These are phyloP conservation scores for Exephanes ischioxanthus DNA, from an alignment of 2,888 invertebrate genomes.

Conservation along the genomic window DNA sequence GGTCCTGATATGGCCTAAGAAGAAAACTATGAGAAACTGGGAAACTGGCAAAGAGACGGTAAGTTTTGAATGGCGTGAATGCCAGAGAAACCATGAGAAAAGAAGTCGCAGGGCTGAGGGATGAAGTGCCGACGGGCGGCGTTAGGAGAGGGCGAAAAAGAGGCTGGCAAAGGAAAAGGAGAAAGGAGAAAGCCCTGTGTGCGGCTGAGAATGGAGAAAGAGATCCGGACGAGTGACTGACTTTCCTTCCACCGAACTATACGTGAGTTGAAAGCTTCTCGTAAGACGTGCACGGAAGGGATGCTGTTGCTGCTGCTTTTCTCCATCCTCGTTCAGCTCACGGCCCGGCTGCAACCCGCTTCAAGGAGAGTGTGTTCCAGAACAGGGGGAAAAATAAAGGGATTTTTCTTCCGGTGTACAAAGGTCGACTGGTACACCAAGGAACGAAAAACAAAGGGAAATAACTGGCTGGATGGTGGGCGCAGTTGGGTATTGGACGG, in stretches of 20 bases:
- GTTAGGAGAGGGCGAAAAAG: conserved; percentile 34
- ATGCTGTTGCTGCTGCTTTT: conserved; percentile 38
- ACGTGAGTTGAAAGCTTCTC: conserved; percentile 65
- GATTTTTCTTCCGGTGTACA: conserved; percentile 32
- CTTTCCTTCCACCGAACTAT: conserved; percentile 60
- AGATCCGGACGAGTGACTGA: conserved; percentile 52
- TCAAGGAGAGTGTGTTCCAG: conserved; percentile 46
- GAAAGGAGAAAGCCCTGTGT: conserved; percentile 62
- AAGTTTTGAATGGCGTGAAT: not conserved
- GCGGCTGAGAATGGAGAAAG: conserved; percentile 56
- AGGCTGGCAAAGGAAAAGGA: conserved; percentile 71
- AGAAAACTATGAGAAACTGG: not conserved
- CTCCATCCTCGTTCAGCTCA: conserved; percentile 1
- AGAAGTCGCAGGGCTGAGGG: conserved; percentile 10
- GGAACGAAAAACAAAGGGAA: conserved; percentile 23
- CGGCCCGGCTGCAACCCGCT: conserved; percentile 36
- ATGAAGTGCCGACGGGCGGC: conserved; percentile 46
- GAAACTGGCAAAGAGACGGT: not conserved
- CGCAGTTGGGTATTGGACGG: not conserved
- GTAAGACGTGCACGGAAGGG: conserved; percentile 63
- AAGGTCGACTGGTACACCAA: conserved; percentile 5
- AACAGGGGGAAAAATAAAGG: conserved; percentile 61
- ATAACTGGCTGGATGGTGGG: conserved; percentile 17
- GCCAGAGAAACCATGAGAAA: conserved; percentile 32
- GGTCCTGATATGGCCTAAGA: not conserved